A percentile compares a stretch with the other conserved stretches of the same genome.
phyloP scores from a whole-genome alignment of 2,797 vertebrate genomes.

The Lates japonicus region DNA sequence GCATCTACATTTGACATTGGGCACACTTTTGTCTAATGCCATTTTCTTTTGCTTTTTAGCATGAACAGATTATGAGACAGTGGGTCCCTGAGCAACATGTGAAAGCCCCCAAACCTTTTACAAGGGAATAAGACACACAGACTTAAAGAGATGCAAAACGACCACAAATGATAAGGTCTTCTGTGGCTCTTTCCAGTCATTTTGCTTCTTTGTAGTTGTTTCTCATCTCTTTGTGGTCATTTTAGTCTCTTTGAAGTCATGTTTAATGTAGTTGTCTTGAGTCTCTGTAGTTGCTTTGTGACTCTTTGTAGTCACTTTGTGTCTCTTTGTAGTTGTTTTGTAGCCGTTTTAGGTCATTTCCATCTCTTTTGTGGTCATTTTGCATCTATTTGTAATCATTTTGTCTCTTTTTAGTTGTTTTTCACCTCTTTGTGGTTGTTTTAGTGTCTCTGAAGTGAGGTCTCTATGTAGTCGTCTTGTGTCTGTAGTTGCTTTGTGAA shows the following conservation, averaged over 20 bases:
- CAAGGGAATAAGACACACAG: neutral
- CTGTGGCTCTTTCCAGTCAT: neutral
- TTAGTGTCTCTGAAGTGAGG: too few relatives aligned
- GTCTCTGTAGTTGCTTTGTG: neutral
- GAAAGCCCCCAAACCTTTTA: neutral
- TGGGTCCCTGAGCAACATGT: slow-evolving; percentile 8
- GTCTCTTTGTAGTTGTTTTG: neutral
- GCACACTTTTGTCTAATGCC: slow-evolving; percentile 54
- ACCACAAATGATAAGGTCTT: neutral
- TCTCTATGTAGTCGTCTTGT: neutral
- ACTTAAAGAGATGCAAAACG: neutral
- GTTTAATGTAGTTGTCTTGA: neutral
- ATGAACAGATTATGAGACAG: slow-evolving; percentile 39
- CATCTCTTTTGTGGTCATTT: neutral
- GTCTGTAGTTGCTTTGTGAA: neutral
- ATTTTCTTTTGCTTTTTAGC: slow-evolving; percentile 45
- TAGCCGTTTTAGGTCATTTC: too few relatives aligned
- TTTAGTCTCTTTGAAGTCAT: neutral
- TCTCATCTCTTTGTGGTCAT: neutral
- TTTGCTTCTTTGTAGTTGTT: neutral
- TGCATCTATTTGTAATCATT: neutral
- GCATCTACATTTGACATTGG: slow-evolving; percentile 50
- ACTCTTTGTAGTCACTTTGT: neutral
- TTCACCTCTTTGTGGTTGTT: too few relatives aligned
- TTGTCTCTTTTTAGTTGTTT: neutral